Base-by-base conservation (phyloP, 2,113 vertebrate genomes). In the Nettapus auritus region DNA sequence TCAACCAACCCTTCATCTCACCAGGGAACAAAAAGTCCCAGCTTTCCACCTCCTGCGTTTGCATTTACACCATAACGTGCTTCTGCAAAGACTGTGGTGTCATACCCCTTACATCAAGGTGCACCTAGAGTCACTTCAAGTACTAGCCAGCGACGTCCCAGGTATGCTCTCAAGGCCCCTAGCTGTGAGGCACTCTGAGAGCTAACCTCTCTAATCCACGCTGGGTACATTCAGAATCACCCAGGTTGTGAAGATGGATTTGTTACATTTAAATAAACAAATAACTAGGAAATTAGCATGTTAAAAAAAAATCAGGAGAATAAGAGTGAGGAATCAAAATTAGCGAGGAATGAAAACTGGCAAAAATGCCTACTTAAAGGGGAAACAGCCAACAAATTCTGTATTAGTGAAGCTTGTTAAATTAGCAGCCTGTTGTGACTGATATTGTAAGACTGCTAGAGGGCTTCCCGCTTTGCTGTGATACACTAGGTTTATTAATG, bases 401-500 rank as follows among this genome's bases (percentile, higher is more conserved):
- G 42, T 55, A 62, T 93, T 88, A 88, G 71, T 80, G 88, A 87
- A 75, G 82, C 79, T 71, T 83, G 87, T 92, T 85, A 92, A 91
- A 92, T 53, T 81, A 86, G 64, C 76, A 86, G 70, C 94, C 73
- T 77, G 68, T 92, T 93, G 82, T 92, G 83, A 53, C 90, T 83
- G 68, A 86, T 63, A 75, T 10, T 83, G 79, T 36, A 91, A 84
- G 76, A 80, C 69, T 93, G 48, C 66, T 93, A 91, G 48, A 14
- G 31, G 85, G 44, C 82, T 60, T 75, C 60, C 62, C 73, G 29
- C 36, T 68, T 88, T 38, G 50, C 69, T 83, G 71, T 66, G 63
- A 25, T 23, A 44, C 78, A 69, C 0, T 70, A 76, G 48, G 33
- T 78, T 68, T 81, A 80, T 81, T 75, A 86, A 67, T 75, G 53